These are phyloP conservation scores for Hoplodrina ambigua DNA, from an alignment of 2,888 invertebrate species.

Conservation along the genomic window DNA sequence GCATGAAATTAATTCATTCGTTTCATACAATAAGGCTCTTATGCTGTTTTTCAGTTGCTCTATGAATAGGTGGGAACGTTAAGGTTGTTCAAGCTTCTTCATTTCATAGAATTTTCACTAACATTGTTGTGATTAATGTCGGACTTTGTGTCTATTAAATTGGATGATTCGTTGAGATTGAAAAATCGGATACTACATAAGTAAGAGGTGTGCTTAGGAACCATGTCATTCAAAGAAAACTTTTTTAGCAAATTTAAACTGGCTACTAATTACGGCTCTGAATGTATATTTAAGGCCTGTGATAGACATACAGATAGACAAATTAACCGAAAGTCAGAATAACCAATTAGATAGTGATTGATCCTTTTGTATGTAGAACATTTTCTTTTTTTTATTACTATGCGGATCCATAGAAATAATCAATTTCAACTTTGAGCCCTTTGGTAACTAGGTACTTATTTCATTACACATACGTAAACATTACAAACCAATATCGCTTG, in stretches of 20 bases:
- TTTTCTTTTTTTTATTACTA: no score
- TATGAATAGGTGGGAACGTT: slow-evolving; percentile 20
- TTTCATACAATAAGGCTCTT: slow-evolving; percentile 56
- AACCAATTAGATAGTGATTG: no score
- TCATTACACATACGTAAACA: slow-evolving; percentile 15
- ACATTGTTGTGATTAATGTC: background rate
- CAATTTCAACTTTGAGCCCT: background rate
- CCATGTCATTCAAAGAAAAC: background rate
- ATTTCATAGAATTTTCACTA: slow-evolving; percentile 4
- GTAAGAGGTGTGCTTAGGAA: no score
- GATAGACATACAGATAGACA: no score
- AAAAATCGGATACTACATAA: background rate
- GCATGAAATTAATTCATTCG: slow-evolving; percentile 73
- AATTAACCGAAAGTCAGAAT: no score
- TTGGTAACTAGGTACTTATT: background rate
- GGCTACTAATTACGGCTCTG: no score
- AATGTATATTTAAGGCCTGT: no score
- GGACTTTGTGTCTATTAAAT: background rate
- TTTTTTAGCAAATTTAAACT: background rate
- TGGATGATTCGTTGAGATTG: no score
- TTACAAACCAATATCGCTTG: slow-evolving; percentile 31
- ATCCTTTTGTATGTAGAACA: no score
- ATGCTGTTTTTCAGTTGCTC: slow-evolving; percentile 22
- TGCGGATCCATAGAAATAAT: no score
- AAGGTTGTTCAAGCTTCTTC: background rate